Base-by-base conservation (phyloP, 2,888 invertebrate species). In the Diarsia brunnea region DNA sequence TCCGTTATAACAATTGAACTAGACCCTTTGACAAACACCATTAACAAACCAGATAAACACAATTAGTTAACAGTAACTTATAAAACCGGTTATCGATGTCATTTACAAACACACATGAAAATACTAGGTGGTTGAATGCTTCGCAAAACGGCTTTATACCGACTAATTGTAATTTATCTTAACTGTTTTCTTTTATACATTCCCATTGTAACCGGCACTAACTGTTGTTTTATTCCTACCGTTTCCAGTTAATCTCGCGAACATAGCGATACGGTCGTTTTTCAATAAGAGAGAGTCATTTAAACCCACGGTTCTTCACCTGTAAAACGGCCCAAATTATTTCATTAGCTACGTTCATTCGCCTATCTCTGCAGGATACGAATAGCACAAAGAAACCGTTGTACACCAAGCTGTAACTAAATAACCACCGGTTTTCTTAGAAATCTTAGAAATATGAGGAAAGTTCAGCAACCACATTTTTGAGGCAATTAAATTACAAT, bases 111-210 rank as follows among this genome's bases (percentile, higher is more conserved):
- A 80, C 71, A 75, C 77, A 66, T 79, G 72, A 58, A 58, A 84
- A 84, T 75, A 61, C 67, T 76, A 73, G 81, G 74, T 76, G 69
- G 69, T 61, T n/a, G n/a, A 70, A 73, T 58, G 69, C 79, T 86
- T 80, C 66, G 70, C 79, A 85, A 88, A 88, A 87, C 81, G 60
- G 49, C 61, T 75, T 53, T 60, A 75, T 88, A 87, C 78, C 87
- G 82, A 86, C 83, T 90, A 89, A 91, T 91, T 89, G 85, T 86
- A 84, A 88, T 89, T 86, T 87, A 87, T 86, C 71, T 87, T 74
- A 75, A 84, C 74, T 66, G 83, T 87, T 87, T 87, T 78, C 77
- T 84, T 89, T 86, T 84, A 78, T 76, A 84, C 75, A 83, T 86
- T 89, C 75, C 80, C 74, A 86, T 84, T 87, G 82, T 87, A 78